Base-by-base conservation (phyloP, 2,888 invertebrate species). In the Oligia latruncula region DNA sequence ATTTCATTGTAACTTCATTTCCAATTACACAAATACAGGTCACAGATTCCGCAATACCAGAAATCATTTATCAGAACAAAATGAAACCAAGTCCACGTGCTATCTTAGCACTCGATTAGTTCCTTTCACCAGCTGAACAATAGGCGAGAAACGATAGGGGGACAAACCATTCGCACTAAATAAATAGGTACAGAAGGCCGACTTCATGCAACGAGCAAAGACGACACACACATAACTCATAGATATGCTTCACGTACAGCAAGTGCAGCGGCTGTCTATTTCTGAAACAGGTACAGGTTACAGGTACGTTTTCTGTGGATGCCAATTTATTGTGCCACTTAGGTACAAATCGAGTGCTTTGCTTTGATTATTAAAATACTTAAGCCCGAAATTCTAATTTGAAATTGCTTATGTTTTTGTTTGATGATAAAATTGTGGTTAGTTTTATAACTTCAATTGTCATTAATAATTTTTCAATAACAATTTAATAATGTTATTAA, bases 91-190 rank as follows among this genome's bases (percentile, higher is more conserved):
- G 78, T 64, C 74, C 74, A 78, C 64, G 71, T 78, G 73, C 78
- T 65, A 65, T 72, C 81, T 86, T 83, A 78, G 87, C 84, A 70
- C 83, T 71, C 83, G 84, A 84, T 84, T 84, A 86, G 87, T 84
- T 86, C 83, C 84, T 83, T 86, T 86, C 83, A 86, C 1, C 23
- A 66, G 78, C 35, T 55, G 64, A 86, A 84, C 84, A 84, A 86
- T 86, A 74, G 87, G 29, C 55, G 79, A 73, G 78, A 83, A 84
- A 70, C 78, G 87, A 72, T 86, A 86, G 74, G 87, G 86, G 77
- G 35, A 85, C 86, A 74, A 78, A 83, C 74, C 62, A 65, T 58
- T 82, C n/a, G 8, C 23, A 75, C 15, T 0, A 49, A 11, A n/a
- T 23, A 52, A 4, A 15, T n/a, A 35, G 1, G 8, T 2, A 20